Evolutionary conservation across 1,140 invertebrate genomes (phyloP), one percentile per base, ranked within the genome.

Genomic region (Leptonema lineaticorne): DNA sequence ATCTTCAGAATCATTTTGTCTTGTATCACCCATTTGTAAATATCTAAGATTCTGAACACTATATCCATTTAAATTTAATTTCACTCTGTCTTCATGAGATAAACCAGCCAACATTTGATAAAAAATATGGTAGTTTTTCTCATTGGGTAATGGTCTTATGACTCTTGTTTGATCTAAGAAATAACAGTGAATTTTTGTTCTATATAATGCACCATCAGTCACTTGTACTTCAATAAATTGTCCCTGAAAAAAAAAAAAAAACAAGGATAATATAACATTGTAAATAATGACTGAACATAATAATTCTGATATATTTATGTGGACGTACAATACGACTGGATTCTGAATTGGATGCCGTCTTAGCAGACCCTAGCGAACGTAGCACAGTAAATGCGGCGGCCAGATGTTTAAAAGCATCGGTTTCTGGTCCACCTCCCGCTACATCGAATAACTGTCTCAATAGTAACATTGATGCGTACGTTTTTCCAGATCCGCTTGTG

Each of bases 121-220:
- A 83, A 98, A 98, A 76, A 97, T 96, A 76, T 97, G 95, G 78
- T 96, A 98, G 82, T 97, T 97, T 75, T 95, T 95, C 81, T 97
- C 95, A 75, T 91, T 89, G 7, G 89, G 84, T 69, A 93, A 82
- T 4, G 92, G 92, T 27, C 88, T 84, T 66, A 96, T 94, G 14
- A 97, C 94, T 60, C 95, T 86, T 27, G 92, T 95, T 81, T 97
- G 92, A 76, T 97, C 94, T 70, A 95, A 81, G 81, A 96, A 96
- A 76, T 96, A 96, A 79, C 94, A 96, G 77, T 97, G 94, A 72
- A 97, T 96, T 85, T 96, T 97, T 2, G 95, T 96, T 75, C 95
- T 87, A 79, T 97, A 96, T 26, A 97, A 82, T 9, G 94, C 94
- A 63, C 94, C 93, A 79, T 96, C 94, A n/a, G 94, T 96, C 56